A percentile compares a stretch with the other conserved stretches of the same genome.
Evolutionary conservation across 1,140 invertebrate species (phyloP).

Genomic region (Pseudoatta argentina): DNA sequence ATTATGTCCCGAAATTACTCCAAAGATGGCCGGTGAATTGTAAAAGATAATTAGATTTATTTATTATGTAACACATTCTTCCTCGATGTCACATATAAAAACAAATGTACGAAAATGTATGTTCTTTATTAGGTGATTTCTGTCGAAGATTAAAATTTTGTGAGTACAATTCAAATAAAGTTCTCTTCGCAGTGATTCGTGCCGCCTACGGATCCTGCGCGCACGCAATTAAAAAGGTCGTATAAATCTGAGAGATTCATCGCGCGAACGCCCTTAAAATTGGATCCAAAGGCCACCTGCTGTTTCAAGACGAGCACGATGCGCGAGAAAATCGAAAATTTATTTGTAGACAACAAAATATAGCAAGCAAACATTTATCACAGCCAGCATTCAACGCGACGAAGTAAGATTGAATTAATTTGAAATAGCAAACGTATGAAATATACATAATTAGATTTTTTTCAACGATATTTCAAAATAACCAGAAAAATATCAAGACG

Average conservation of each 20-base stretch:
- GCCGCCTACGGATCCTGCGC: constrained; percentile 17
- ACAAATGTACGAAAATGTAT: background rate
- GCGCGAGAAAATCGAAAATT: constrained; percentile 58
- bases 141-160: constrained; percentile 38
- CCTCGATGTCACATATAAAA: background rate
- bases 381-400: constrained; percentile 14
- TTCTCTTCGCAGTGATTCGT: constrained; percentile 12
- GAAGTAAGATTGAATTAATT: constrained; percentile 18
- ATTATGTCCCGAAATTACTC: constrained; percentile 11
- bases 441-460: background rate
- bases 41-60: background rate
- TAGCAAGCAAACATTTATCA: constrained; percentile 18
- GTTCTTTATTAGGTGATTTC: constrained; percentile 18
- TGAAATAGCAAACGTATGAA: background rate
- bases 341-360: constrained; percentile 53
- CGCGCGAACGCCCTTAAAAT: constrained; percentile 59
- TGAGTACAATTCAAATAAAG: constrained; percentile 34
- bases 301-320: constrained; percentile 32
- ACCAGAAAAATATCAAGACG: background rate
- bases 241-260: constrained; percentile 63
- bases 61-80: constrained; percentile 24
- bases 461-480: background rate
- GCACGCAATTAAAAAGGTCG: constrained; percentile 56
- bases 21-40: background rate
- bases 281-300: constrained; percentile 43